Base-by-base conservation (phyloP, 2,888 invertebrate genomes). In the Endomychus coccineus region DNA sequence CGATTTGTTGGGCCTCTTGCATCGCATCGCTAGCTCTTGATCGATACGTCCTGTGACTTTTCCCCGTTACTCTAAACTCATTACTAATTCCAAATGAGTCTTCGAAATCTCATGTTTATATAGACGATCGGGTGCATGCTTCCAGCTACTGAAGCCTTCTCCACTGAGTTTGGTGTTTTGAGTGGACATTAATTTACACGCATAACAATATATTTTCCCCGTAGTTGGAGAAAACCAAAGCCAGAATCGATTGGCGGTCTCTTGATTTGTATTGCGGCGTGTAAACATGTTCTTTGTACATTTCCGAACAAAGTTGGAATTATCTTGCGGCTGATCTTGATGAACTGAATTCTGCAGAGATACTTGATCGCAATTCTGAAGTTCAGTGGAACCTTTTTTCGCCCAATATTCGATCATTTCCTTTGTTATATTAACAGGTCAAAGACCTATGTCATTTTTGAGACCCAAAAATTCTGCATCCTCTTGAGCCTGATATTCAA, bases 221-320 rank as follows among this genome's bases (percentile, higher is more conserved):
- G 33, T 43, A 34, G 41, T 36, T 29, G 44, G 42, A 32, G 42
- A 44, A 40, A 44, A 44, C 27, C 42, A 45, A 29, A 44, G 39
- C 43, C 45, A 45, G 16, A 33, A 45, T 36, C 45, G 39, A 16
- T 45, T 36, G 31, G 19, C 31, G 15, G 31, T 31, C 31, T 31
- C 31, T 31, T 31, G 31, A 31, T 31, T 31, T 31, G 16, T 16
- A 16, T 31, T 31, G 31, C 31, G 31, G 13, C 31, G 31, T 31
- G 16, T 31, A 19, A 32, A 25, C 25, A 25, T 25, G 10, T 25
- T 25, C 25, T 25, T 25, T 25, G 25, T 9, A 25, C 25, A 25
- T 32, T 32, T 32, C 32, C 32, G 32, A 32, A 32, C 32, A 32
- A 32, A 25, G 6, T 25, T 25, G 6, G 5, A 21, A 7, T 25